Evolutionary conservation across 2,888 invertebrate genomes (phyloP).

Genomic region (Ormyrus labotus): DNA sequence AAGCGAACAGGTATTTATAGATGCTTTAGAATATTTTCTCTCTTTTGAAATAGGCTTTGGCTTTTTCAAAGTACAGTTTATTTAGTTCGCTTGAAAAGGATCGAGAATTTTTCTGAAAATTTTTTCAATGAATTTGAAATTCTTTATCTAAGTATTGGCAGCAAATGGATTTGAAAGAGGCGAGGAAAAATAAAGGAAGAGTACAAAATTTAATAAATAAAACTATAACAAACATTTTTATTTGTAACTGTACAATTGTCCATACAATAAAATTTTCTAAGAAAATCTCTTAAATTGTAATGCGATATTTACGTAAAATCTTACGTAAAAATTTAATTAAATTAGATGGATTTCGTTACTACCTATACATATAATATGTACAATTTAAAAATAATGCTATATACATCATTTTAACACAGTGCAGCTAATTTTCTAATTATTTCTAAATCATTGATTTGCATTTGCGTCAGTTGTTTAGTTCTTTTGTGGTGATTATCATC

Average conservation of each 20-base stretch:
- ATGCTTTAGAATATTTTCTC: not conserved
- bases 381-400: not conserved
- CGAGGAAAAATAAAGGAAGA: not conserved
- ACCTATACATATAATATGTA: slow-evolving; percentile 3
- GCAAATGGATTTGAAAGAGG: too few relatives aligned
- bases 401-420: slow-evolving; percentile 65
- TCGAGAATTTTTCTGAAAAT: too few relatives aligned
- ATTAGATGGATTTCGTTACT: not conserved
- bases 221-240: slow-evolving; percentile 24
- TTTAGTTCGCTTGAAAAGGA: not conserved
- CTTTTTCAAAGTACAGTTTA: not conserved
- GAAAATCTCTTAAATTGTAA: not conserved
- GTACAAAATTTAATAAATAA: slow-evolving; percentile 9
- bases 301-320: not conserved
- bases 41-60: not conserved
- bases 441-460: slow-evolving; percentile 85
- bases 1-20: too few relatives aligned
- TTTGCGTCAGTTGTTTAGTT: slow-evolving; percentile 84
- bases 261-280: not conserved
- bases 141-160: too few relatives aligned
- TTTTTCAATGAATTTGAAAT: too few relatives aligned
- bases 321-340: not conserved
- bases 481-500: slow-evolving; percentile 77
- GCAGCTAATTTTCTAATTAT: slow-evolving; percentile 83
- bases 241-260: slow-evolving; percentile 23